Conservation (phyloP, 2,113 vertebrate genomes). For the Speoplatyrhinus poulsoni region DNA sequence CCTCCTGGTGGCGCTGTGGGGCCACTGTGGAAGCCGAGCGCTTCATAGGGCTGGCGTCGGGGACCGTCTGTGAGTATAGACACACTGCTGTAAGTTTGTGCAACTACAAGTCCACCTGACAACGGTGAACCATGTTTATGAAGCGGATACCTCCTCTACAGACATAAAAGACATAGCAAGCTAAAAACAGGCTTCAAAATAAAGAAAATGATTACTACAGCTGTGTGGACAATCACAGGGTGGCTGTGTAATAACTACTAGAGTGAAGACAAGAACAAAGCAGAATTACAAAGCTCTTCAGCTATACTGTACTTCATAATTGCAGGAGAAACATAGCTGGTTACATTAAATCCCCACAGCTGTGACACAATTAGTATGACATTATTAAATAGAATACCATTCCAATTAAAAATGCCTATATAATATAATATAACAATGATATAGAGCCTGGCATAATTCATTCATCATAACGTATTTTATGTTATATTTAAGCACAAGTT, state of each 20-base stretch:
- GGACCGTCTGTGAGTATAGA: conserved; percentile 77
- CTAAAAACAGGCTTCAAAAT: no score
- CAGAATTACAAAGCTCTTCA: neutral
- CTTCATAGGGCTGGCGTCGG: conserved; percentile 88
- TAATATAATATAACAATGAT: no score
- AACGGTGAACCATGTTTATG: neutral
- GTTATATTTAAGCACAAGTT: neutral
- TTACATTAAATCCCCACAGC: neutral
- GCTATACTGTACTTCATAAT: neutral
- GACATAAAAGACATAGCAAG: no score
- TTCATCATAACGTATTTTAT: neutral
- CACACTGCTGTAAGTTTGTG: neutral
- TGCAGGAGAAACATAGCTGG: neutral
- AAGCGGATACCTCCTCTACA: no score
- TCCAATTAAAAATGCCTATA: no score
- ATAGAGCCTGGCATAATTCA: neutral
- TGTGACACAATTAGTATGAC: neutral
- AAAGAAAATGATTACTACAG: no score
- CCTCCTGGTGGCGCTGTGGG: conserved; percentile 81
- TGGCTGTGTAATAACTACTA: neutral
- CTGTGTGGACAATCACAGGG: no score
- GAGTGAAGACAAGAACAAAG: neutral
- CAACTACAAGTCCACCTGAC: neutral
- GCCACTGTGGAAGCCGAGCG: conserved; percentile 88
- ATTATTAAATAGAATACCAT: no score